phyloP scores from a whole-genome alignment of 2,797 vertebrate genomes.

The Enteromius trimaculatus region DNA sequence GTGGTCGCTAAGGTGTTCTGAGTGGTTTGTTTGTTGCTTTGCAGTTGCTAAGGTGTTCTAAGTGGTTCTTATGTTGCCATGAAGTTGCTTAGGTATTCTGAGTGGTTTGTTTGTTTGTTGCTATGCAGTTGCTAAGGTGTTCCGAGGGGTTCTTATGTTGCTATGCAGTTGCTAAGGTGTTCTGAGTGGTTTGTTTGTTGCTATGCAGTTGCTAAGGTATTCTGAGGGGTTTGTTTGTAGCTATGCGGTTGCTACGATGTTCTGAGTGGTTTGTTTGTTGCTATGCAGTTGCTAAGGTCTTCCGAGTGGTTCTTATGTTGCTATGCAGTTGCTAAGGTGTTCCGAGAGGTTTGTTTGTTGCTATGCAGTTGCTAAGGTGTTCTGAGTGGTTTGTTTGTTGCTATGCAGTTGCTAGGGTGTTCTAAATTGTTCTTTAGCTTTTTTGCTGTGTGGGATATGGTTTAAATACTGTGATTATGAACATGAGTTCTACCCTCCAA shows the following conservation, averaged over 20 bases:
- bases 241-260: not conserved
- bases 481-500: constrained; percentile 80
- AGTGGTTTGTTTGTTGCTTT: not conserved
- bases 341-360: not conserved
- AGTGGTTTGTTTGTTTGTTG: not conserved
- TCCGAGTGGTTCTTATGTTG: not conserved
- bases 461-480: not conserved
- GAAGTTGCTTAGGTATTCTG: not conserved
- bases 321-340: not conserved
- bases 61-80: too few species aligned
- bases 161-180: too few species aligned
- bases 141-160: not conserved
- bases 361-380: not conserved
- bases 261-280: not conserved
- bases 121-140: not conserved
- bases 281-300: not conserved
- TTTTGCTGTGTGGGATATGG: not conserved
- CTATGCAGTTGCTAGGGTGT: not conserved
- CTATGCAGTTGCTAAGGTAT: too few species aligned
- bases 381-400: not conserved
- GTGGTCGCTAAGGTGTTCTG: not conserved
- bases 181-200: too few species aligned
- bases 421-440: not conserved
- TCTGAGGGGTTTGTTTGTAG: not conserved
- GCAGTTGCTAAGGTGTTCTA: too few species aligned